phyloP scores from a whole-genome alignment of 1,140 invertebrate genomes.

The Drosophila lacteicornis region DNA sequence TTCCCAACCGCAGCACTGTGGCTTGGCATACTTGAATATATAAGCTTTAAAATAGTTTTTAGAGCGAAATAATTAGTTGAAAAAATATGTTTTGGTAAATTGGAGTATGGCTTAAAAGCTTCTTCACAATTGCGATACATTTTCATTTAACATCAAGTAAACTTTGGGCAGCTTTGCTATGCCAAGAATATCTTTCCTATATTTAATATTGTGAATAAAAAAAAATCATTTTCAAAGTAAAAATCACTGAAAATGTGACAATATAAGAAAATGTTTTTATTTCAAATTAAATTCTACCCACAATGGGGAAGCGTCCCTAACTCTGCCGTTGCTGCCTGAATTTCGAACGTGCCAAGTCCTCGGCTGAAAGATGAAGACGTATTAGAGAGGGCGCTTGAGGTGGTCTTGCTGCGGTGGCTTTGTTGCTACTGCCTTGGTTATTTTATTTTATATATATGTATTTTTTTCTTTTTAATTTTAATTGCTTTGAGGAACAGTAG shows the following conservation, averaged over 20 bases:
- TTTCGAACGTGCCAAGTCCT: slow-evolving; percentile 55
- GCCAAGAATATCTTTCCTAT: too few species aligned
- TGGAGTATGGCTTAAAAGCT: background rate
- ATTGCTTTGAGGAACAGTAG: slow-evolving; percentile 67
- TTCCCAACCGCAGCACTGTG: slow-evolving; percentile 24
- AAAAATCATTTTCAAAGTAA: background rate
- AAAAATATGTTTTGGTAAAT: background rate
- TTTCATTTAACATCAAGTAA: too few species aligned
- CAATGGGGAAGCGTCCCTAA: slow-evolving; percentile 5
- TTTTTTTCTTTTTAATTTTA: slow-evolving; percentile 58
- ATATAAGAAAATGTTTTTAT: background rate
- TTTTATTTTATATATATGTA: background rate
- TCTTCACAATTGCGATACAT: too few species aligned
- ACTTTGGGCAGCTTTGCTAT: too few species aligned
- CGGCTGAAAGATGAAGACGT: slow-evolving; percentile 35
- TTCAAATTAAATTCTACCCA: slow-evolving; percentile 17
- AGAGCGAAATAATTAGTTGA: background rate
- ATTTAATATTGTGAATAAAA: background rate
- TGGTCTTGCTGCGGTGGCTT: slow-evolving; percentile 34
- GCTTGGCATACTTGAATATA: background rate
- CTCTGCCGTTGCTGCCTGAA: slow-evolving; percentile 38
- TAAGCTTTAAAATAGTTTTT: background rate
- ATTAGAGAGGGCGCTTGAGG: slow-evolving; percentile 10
- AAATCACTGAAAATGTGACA: background rate
- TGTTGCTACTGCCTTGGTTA: slow-evolving; percentile 27